These are phyloP conservation scores for Botia kubotai DNA, from an alignment of 2,797 vertebrate genomes.

Conservation along the genomic window DNA sequence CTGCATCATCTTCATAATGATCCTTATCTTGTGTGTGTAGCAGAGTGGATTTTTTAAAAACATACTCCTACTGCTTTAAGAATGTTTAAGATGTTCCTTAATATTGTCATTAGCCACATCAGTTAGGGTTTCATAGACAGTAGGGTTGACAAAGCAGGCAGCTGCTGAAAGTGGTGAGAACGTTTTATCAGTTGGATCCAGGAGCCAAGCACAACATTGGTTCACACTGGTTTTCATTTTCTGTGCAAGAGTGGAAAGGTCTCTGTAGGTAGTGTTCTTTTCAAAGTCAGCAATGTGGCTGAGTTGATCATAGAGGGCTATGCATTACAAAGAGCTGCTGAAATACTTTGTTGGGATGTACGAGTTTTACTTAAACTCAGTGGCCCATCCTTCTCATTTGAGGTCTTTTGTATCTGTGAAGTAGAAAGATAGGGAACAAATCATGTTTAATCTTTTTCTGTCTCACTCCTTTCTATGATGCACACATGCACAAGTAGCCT, in stretches of 20 bases:
- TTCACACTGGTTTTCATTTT: neutral
- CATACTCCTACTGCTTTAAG: too few species aligned
- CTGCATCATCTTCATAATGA: constrained; percentile 47
- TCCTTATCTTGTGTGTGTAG: constrained; percentile 39
- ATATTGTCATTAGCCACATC: constrained; percentile 56
- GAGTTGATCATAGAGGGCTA: constrained; percentile 53
- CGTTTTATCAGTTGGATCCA: constrained; percentile 48
- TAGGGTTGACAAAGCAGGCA: constrained; percentile 53
- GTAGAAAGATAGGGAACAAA: too few species aligned
- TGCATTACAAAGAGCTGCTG: too few species aligned
- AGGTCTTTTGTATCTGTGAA: too few species aligned
- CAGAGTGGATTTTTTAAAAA: too few species aligned
- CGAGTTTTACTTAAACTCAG: too few species aligned
- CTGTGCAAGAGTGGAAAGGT: too few species aligned
- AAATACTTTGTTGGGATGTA: too few species aligned
- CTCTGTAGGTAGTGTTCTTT: constrained; percentile 9
- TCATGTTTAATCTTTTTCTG: too few species aligned
- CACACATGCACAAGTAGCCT: too few species aligned
- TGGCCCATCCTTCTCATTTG: too few species aligned
- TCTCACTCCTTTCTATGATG: too few species aligned
- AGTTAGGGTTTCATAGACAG: constrained; percentile 54
- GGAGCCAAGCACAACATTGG: constrained; percentile 43
- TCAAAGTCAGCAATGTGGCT: constrained; percentile 52
- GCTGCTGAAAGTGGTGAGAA: constrained; percentile 56
- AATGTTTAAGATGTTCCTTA: constrained; percentile 54